Evolutionary conservation across 2,888 invertebrate species (phyloP).

Genomic region (Andricus curvator): DNA sequence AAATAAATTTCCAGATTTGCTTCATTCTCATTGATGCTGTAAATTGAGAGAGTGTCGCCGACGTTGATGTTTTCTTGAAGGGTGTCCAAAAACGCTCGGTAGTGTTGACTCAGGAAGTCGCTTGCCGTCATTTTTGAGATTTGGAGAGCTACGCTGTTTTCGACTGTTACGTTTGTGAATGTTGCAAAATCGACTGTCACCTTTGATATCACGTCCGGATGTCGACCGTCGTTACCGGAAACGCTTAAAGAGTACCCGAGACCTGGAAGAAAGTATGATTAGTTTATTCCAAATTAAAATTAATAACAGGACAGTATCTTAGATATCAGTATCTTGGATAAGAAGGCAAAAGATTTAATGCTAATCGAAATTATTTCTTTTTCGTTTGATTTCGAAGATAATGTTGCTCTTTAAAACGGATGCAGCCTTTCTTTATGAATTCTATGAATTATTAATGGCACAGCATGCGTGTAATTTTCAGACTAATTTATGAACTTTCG

Average conservation of each 20-base stretch:
- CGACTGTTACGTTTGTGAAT: constrained; percentile 90
- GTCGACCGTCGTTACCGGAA: constrained; percentile 93
- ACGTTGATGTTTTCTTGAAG: constrained; percentile 84
- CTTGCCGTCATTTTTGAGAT: constrained; percentile 87
- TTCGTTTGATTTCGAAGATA: constrained; percentile 25
- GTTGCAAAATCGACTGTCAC: constrained; percentile 90
- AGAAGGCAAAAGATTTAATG: background rate
- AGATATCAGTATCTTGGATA: too few relatives aligned
- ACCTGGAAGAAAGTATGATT: constrained; percentile 65
- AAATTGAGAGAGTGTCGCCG: constrained; percentile 84
- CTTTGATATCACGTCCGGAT: constrained; percentile 91
- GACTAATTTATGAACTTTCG: constrained; percentile 61
- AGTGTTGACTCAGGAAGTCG: constrained; percentile 88
- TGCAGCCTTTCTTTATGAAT: constrained; percentile 41
- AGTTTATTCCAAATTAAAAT: background rate
- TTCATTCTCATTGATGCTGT: constrained; percentile 86
- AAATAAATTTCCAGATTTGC: constrained; percentile 86
- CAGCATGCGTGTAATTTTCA: constrained; percentile 53
- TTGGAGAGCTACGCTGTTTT: constrained; percentile 89
- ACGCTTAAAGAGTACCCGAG: constrained; percentile 89
- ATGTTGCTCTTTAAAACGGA: constrained; percentile 22
- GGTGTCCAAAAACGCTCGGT: constrained; percentile 86
- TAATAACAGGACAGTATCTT: background rate
- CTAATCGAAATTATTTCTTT: constrained; percentile 24
- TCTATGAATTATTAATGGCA: constrained; percentile 69